Base-by-base conservation (phyloP, 2,797 vertebrate genomes). In the Sparus aurata region DNA sequence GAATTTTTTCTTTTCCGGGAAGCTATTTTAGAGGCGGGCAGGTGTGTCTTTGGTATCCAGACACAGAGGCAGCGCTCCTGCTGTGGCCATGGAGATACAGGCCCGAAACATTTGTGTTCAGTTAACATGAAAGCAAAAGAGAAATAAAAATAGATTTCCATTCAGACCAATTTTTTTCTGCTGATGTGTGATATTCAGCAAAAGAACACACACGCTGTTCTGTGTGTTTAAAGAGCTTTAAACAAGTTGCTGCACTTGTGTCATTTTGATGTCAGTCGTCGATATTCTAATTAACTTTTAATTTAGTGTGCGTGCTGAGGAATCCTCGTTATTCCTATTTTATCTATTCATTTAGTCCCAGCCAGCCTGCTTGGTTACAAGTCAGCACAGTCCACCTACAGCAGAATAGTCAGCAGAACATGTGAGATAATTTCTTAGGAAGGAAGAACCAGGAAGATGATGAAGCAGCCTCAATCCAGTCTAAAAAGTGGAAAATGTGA, bases 41-140 rank as follows among this genome's bases (percentile, higher is more conserved):
- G 92, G 90, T 93, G 90, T 73, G 80, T 78, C 5, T 84, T 62
- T 83, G 88, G 86, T 79, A 82, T 88, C 83, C 91, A 93, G 93
- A 93, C 92, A 69, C 52, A 45, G 82, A 89, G 92, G 90, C 91
- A 85, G 65, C 89, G 4, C 71, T 84, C 86, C 88, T 87, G 89
- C 89, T 90, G 90, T 60, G 77, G 41, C 75, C 79, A 80, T 38
- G 46, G 25, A 85, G 70, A 79, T 3, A 47, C n/a, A n/a, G 79
- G 53, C 54, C 55, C 27, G 30, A 0, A 74, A 80, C 86, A 78
- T 85, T 86, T 89, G 85, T 84, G 83, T 81, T 79, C 81, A 85
- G 64, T 84, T 84, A 77, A 91, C 85, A 85, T 87, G 75, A 92
- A 91, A 89, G 85, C n/a, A n/a, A 88, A 80, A 65, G 22, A 11